phyloP scores from a whole-genome alignment of 64 coral and sea anemone species.

The Hydrozoanthus tunicans region DNA sequence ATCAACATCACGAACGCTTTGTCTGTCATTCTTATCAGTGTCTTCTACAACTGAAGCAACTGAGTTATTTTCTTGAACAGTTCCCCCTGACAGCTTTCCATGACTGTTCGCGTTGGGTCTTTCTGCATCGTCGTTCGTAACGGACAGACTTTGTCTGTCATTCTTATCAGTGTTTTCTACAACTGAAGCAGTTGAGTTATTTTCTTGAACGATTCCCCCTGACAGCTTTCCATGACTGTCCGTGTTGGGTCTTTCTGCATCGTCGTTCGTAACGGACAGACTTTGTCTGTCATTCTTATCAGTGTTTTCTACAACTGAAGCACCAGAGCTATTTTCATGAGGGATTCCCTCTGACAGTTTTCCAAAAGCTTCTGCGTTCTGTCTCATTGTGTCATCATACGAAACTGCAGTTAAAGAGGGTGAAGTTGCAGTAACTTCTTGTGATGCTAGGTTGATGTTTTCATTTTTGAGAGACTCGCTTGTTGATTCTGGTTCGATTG shows the following conservation, averaged over 20 bases:
- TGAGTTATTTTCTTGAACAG: background rate
- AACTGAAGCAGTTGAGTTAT: background rate
- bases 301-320: background rate
- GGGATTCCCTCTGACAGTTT: background rate
- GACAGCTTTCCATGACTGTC: background rate
- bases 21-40: background rate
- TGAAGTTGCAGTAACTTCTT: conserved; percentile 4
- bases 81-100: background rate
- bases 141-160: background rate
- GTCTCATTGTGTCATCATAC: background rate
- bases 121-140: background rate
- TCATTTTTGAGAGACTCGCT: no score
- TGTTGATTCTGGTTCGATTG: background rate
- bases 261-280: background rate
- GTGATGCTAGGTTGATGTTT: background rate
- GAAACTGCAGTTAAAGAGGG: background rate
- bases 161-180: background rate
- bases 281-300: background rate
- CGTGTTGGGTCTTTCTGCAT: background rate
- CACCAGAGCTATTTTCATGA: background rate
- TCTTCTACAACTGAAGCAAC: background rate
- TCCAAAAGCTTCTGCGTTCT: background rate
- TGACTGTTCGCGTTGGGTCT: background rate
- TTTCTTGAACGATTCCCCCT: background rate
- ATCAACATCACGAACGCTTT: background rate